Conservation (phyloP, 23 tunicate genomes). For the Clavelina lepadiformis region DNA sequence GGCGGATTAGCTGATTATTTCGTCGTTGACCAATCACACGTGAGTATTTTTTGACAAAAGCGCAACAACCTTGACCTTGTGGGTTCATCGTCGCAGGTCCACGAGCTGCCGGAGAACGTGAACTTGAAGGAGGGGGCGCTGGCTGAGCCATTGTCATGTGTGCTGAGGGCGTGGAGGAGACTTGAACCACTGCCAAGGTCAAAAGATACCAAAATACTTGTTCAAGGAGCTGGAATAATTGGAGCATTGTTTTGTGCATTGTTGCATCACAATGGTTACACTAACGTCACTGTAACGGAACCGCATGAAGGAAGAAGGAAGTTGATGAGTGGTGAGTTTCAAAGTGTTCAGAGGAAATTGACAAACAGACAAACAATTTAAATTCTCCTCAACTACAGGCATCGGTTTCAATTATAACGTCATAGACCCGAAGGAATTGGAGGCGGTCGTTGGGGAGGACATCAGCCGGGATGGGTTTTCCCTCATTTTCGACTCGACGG, state of each 20-base stretch:
- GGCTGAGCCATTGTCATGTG: slow-evolving; percentile 89
- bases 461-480: slow-evolving; percentile 58
- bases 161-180: slow-evolving; percentile 71
- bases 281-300: slow-evolving; percentile 79
- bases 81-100: slow-evolving; percentile 37
- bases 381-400: not conserved
- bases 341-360: too few species aligned
- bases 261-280: slow-evolving; percentile 59
- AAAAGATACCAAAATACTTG: slow-evolving; percentile 42
- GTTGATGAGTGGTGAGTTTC: slow-evolving; percentile 32
- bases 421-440: slow-evolving; percentile 66
- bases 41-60: slow-evolving; percentile 4
- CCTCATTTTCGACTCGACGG: slow-evolving; percentile 83
- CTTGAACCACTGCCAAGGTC: slow-evolving; percentile 44
- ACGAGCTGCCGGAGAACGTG: slow-evolving; percentile 64
- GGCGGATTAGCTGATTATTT: slow-evolving; percentile 88
- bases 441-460: slow-evolving; percentile 33
- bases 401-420: slow-evolving; percentile 51
- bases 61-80: not conserved
- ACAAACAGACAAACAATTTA: too few species aligned
- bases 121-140: slow-evolving; percentile 59
- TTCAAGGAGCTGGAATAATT: slow-evolving; percentile 96
- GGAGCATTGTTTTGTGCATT: slow-evolving; percentile 68
- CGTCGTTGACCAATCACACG: slow-evolving; percentile 44
- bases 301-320: slow-evolving; percentile 66